These are phyloP conservation scores for Hephaestus fuliginosus DNA, from an alignment of 2,797 vertebrate genomes.

Conservation along the genomic window DNA sequence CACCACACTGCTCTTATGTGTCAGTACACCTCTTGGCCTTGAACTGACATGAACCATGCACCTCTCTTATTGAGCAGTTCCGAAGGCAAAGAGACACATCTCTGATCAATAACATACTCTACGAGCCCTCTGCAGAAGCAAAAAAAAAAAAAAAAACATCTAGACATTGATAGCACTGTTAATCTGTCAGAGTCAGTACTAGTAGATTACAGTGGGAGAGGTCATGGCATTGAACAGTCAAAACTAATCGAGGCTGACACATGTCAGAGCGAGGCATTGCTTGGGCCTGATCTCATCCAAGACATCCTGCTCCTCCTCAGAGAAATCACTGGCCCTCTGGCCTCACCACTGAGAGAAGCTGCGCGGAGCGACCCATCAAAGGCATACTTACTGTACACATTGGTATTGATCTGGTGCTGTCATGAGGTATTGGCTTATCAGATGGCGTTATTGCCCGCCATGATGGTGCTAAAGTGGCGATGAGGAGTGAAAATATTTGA, in stretches of 20 bases:
- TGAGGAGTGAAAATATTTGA: neutral
- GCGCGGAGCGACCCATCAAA: constrained; percentile 58
- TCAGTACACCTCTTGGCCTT: constrained; percentile 40
- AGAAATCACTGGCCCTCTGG: constrained; percentile 68
- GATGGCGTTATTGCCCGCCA: neutral
- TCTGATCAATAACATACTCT: constrained; percentile 61
- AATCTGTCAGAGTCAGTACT: constrained; percentile 62
- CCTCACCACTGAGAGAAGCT: constrained; percentile 51
- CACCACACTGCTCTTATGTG: constrained; percentile 6
- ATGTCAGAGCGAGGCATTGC: constrained; percentile 73
- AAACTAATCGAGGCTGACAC: constrained; percentile 80
- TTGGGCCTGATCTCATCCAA: constrained; percentile 64
- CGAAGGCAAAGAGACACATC: constrained; percentile 39
- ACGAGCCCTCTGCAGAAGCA: constrained; percentile 22
- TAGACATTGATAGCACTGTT: constrained; percentile 64
- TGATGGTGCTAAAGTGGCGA: neutral
- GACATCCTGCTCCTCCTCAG: constrained; percentile 64
- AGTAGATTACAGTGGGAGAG: constrained; percentile 62
- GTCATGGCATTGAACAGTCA: constrained; percentile 64
- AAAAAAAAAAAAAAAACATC: constrained; percentile 53
- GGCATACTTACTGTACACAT: constrained; percentile 32
- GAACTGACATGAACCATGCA: constrained; percentile 42
- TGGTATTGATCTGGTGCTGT: constrained; percentile 59
- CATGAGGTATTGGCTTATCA: constrained; percentile 4
- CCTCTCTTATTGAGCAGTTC: constrained; percentile 27